Percentiles rank a stretch among this genome's conserved stretches.
Evolutionary conservation across 2,888 invertebrate species (phyloP).

Genomic region (Odontocerum albicorne): DNA sequence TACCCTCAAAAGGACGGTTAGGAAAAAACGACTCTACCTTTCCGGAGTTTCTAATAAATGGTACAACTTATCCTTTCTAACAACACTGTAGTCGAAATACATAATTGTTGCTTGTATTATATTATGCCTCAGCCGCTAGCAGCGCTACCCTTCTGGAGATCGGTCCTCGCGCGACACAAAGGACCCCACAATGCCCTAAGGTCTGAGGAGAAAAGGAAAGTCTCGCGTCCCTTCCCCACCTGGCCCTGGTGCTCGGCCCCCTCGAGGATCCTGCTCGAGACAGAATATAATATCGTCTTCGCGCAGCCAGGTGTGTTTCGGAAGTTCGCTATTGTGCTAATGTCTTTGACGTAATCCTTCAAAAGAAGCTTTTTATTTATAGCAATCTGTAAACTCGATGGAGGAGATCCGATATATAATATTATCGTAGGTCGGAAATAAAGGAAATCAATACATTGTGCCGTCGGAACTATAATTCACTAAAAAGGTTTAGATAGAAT

Average conservation of each 20-base stretch:
- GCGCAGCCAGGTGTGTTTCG: conserved; percentile 22
- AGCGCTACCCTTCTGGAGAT: conserved; percentile 26
- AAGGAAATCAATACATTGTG: too few relatives aligned
- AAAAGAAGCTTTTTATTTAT: conserved; percentile 6
- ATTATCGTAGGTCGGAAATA: too few relatives aligned
- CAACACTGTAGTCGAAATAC: conserved; percentile 7
- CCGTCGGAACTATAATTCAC: too few relatives aligned
- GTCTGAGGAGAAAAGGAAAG: conserved; percentile 25
- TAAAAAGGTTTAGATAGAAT: too few relatives aligned
- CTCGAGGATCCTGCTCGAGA: conserved; percentile 1
- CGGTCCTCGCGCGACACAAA: conserved; percentile 18
- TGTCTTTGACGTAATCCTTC: conserved; percentile 1
- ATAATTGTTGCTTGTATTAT: conserved; percentile 27
- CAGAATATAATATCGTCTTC: conserved; percentile 15
- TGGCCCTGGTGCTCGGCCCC: neutral
- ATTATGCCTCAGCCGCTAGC: conserved; percentile 20
- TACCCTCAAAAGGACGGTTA: too few relatives aligned
- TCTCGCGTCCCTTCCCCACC: conserved; percentile 5
- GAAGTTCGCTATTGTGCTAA: too few relatives aligned
- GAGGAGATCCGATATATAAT: too few relatives aligned
- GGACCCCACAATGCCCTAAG: conserved; percentile 22
- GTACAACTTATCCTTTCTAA: conserved; percentile 12
- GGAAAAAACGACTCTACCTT: too few relatives aligned
- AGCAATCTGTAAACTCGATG: too few relatives aligned
- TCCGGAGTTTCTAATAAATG: too few relatives aligned